Percentiles rank a stretch among this genome's conserved stretches.
Conservation (phyloP, 2,797 vertebrate genomes). For the Enteromius anoplus region DNA sequence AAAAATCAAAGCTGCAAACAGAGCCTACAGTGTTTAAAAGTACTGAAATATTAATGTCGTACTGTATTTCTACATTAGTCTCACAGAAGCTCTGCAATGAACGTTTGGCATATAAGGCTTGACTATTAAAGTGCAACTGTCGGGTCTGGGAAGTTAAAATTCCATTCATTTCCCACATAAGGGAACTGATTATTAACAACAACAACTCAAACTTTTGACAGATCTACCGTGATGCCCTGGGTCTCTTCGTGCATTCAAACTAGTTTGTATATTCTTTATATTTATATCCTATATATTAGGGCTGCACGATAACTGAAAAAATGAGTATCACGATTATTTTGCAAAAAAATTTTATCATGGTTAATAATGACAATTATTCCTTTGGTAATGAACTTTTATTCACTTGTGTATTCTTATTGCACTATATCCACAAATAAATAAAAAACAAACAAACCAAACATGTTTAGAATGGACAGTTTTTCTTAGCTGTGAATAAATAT, state of each 20-base stretch:
- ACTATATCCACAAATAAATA: too few relatives aligned
- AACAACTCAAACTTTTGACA: not conserved
- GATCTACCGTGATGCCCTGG: not conserved
- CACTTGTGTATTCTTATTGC: too few relatives aligned
- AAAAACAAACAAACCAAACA: too few relatives aligned
- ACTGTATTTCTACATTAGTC: not conserved
- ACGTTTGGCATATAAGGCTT: constrained; percentile 3
- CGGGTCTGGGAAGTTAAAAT: not conserved
- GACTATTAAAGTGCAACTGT: not conserved
- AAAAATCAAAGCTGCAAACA: not conserved
- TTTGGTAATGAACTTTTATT: too few relatives aligned
- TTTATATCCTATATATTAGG: not conserved
- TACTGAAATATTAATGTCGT: not conserved
- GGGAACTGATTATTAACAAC: not conserved
- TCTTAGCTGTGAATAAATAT: too few relatives aligned
- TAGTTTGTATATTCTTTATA: not conserved
- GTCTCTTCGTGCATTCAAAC: not conserved
- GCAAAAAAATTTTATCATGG: too few relatives aligned
- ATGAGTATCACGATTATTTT: too few relatives aligned
- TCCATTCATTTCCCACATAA: not conserved
- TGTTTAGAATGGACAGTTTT: too few relatives aligned
- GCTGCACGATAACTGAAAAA: too few relatives aligned
- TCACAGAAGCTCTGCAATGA: not conserved
- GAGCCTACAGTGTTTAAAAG: not conserved
- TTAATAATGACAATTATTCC: too few relatives aligned